Base-by-base conservation (phyloP, 2,113 vertebrate species). In the Struthidea cinerea region DNA sequence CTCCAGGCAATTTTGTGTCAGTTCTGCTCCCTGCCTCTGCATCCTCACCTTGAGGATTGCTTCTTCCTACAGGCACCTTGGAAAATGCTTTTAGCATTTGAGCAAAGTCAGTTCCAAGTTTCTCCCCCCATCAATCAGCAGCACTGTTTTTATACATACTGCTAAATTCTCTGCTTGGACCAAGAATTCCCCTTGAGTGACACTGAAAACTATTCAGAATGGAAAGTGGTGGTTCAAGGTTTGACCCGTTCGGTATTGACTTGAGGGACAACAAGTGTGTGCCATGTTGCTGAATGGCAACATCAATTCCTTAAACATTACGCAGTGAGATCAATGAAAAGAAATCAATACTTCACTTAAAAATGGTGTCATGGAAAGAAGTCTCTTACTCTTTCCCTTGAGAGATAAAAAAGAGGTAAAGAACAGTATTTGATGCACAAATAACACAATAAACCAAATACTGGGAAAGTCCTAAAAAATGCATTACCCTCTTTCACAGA, bases 221-320 rank as follows among this genome's bases (percentile, higher is more conserved):
- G 69, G 87, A 89, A 22, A 15, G 17, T n/a, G 52, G 15, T 39
- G 16, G 47, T 39, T 84, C 78, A 94, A 83, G 63, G 68, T 93
- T 52, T 94, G 78, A 88, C 63, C 78, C 8, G 1, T 69, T 89
- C 78, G 47, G 17, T 67, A 70, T 24, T 80, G 85, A 74, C 39
- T 42, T 55, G 44, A 91, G 22, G 19, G 22, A 87, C 78, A 95
- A 79, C 57, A 85, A 61, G 71, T 70, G 5, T 33, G 13, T 79
- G n/a, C 33, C 26, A 27, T 47, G 32, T 41, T 95, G 67, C 79
- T 81, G 87, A 80, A 67, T 28, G 18, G 55, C 79, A 95, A 80
- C 56, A 80, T 88, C 59, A 88, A 77, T 96, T 94, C 68, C 68
- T 91, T 93, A 84, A 91, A 90, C 17, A 37, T 17, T 80, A 23